Conservation (phyloP, 2,888 invertebrate genomes). For the Zygogramma bicolorata region DNA sequence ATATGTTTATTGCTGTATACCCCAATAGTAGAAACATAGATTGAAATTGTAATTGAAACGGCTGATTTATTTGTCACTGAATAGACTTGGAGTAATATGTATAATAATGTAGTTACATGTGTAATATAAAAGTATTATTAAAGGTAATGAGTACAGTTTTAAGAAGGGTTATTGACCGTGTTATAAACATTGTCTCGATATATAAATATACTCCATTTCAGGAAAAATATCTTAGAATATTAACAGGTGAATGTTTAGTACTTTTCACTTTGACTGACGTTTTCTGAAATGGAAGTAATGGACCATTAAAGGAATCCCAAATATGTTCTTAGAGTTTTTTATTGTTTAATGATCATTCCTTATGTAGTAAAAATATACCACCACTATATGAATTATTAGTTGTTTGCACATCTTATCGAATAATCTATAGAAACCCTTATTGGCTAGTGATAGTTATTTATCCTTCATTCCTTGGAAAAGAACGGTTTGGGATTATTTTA, state of each 20-base stretch:
- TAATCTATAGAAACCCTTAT: too few species aligned
- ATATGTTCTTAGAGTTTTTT: background rate
- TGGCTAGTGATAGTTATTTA: too few species aligned
- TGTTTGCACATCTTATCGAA: too few species aligned
- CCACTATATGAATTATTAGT: background rate
- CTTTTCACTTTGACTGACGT: constrained; percentile 21
- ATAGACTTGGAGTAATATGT: constrained; percentile 11
- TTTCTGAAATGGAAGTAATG: constrained; percentile 2
- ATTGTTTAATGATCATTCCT: background rate
- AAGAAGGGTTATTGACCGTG: constrained; percentile 1
- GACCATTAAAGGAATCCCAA: background rate
- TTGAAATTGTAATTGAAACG: background rate
- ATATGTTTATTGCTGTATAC: background rate
- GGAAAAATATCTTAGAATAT: background rate
- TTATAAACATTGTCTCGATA: background rate
- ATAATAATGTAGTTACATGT: constrained; percentile 23
- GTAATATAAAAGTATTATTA: constrained; percentile 23
- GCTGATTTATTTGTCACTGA: constrained; percentile 1
- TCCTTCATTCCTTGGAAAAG: too few species aligned
- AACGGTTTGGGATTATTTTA: constrained; percentile 1
- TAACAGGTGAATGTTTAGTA: constrained; percentile 8
- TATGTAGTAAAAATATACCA: background rate
- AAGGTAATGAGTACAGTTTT: background rate
- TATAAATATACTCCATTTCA: constrained; percentile 9
- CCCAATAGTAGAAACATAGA: background rate